phyloP scores from a whole-genome alignment of 2,797 vertebrate genomes.

The Acridotheres tristis region DNA sequence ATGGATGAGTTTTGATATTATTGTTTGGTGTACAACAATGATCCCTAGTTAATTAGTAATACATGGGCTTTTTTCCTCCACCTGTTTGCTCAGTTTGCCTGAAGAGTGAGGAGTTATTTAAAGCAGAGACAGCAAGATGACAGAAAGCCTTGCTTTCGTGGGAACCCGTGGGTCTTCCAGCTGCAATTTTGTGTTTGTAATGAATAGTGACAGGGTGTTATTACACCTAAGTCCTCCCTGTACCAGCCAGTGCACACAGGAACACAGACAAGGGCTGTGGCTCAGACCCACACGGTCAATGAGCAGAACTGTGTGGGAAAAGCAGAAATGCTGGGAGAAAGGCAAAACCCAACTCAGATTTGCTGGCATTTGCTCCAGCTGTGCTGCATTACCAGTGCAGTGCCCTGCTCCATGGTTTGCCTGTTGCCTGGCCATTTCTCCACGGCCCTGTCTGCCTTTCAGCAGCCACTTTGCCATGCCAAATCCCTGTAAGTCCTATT shows the following conservation, averaged over 20 bases:
- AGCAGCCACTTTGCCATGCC: neutral
- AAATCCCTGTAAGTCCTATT: neutral
- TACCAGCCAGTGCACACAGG: neutral
- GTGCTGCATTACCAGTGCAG: neutral
- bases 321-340: neutral
- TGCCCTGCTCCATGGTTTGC: neutral
- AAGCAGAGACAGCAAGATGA: neutral
- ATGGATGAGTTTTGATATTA: conserved; percentile 11
- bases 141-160: neutral
- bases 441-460: neutral
- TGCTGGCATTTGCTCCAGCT: neutral
- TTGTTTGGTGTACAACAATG: neutral
- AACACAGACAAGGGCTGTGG: neutral
- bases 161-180: neutral
- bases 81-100: neutral
- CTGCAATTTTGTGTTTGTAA: neutral
- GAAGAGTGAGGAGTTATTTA: neutral
- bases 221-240: conserved; percentile 16
- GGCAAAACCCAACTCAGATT: neutral
- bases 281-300: neutral
- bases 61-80: neutral
- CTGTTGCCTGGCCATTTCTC: neutral
- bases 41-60: conserved; percentile 38
- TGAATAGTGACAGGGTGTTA: conserved; percentile 1
- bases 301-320: neutral